These are phyloP conservation scores for Nannoperca obscura DNA, from an alignment of 2,797 vertebrate genomes.

Conservation along the genomic window DNA sequence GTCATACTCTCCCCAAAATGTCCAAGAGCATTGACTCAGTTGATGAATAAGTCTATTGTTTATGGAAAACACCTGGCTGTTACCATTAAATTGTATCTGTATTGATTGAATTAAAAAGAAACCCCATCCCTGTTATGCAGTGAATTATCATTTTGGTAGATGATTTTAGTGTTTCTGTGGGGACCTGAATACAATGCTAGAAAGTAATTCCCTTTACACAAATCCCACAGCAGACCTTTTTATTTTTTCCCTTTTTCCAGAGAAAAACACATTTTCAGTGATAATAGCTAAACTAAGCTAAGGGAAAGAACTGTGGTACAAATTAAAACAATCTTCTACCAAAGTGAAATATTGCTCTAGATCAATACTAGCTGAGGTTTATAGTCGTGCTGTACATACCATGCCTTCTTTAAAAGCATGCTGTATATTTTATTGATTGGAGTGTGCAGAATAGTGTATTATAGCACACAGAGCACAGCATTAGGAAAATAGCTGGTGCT, in stretches of 20 bases:
- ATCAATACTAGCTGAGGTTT: slow-evolving; percentile 14
- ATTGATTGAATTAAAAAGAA: slow-evolving; percentile 68
- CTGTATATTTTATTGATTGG: slow-evolving; percentile 18
- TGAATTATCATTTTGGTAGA: slow-evolving; percentile 65
- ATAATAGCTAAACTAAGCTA: background rate
- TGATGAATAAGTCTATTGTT: slow-evolving; percentile 10
- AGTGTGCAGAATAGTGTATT: slow-evolving; percentile 20
- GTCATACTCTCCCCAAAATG: slow-evolving; percentile 26
- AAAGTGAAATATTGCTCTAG: slow-evolving; percentile 62
- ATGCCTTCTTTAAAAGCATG: slow-evolving; percentile 21
- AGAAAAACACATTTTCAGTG: background rate
- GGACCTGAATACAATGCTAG: background rate
- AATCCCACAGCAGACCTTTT: background rate
- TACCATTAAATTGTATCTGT: slow-evolving; percentile 7
- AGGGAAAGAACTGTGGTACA: background rate
- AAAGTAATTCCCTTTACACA: background rate
- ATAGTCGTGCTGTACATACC: slow-evolving; percentile 16
- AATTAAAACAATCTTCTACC: slow-evolving; percentile 42
- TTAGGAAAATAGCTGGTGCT: slow-evolving; percentile 35
- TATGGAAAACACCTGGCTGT: slow-evolving; percentile 22
- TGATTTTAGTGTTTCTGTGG: slow-evolving; percentile 9
- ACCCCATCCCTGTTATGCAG: slow-evolving; percentile 32
- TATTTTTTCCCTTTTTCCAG: background rate
- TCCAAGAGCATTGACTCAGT: background rate
- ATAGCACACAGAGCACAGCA: slow-evolving; percentile 7